Base-by-base conservation (phyloP, 1,140 invertebrate genomes). In the Tetramorium alpestre region DNA sequence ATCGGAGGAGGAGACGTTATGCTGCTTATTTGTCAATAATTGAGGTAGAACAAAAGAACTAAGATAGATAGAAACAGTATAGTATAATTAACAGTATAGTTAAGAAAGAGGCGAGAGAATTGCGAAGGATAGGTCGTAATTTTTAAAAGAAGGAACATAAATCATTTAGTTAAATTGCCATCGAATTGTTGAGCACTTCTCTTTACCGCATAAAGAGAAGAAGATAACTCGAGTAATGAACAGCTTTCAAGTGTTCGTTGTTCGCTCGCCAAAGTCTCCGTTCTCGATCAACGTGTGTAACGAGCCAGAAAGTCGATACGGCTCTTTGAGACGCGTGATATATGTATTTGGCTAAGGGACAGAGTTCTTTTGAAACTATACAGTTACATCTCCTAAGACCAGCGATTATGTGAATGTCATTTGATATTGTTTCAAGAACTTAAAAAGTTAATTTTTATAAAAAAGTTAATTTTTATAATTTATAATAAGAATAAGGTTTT, bases 91-190 rank as follows among this genome's bases (percentile, higher is more conserved):
- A 28, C 2, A 2, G 2, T 11, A 65, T 44, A 88, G 3, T 69
- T 11, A 77, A 41, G 22, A 62, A 44, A 51, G 54, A 28, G 1
- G 16, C 54, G n/a, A n/a, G 41, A 67, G 16, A n/a, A 72, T 16
- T 28, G 44, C 58, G 41, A 54, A 85, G 28, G 33, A 2, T 33
- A 5, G 10, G 25, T 38, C 38, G 47, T 87, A 87, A 89, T n/a
- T 87, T 38, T 49, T 41, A n/a, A 77, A 22, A 82, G 22, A 51
- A 78, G 5, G 41, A 28, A 70, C 28, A 60, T 78, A 58, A 87
- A 47, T 69, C 78, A 85, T 58, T 85, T 38, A 64, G 41, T 80
- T 73, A 87, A 47, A 89, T 90, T 89, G 58, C 72, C 5, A 54
- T 10, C 18, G 38, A 62, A 44, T 85, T 49, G 11, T 87, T 78